Conservation (phyloP, 2,888 invertebrate species). For the Andrena dorsata region DNA sequence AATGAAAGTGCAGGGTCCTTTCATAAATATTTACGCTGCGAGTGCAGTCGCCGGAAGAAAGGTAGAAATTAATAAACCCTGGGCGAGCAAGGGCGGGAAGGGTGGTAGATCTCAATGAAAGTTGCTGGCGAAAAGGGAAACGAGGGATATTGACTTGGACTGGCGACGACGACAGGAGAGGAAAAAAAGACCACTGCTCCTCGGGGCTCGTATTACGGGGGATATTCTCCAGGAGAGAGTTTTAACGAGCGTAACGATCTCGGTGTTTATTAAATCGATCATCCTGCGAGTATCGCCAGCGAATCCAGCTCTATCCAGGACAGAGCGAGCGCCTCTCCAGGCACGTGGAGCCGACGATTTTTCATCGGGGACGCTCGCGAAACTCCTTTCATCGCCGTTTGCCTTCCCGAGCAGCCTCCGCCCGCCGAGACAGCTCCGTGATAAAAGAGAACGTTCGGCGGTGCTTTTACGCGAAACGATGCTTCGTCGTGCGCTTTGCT, state of each 20-base stretch:
- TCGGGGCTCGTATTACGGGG: not conserved
- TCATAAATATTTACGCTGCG: conserved; percentile 4
- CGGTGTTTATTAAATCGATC: conserved; percentile 63
- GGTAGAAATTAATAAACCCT: conserved; percentile 34
- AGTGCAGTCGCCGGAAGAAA: not conserved
- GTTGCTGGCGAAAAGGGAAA: not conserved
- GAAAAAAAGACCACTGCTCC: not conserved
- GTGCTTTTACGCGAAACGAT: conserved; percentile 34
- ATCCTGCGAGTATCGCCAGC: conserved; percentile 32
- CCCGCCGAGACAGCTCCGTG: conserved; percentile 41
- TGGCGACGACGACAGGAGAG: not conserved
- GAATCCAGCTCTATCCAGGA: conserved; percentile 40
- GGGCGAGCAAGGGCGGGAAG: not conserved
- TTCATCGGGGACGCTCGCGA: conserved; percentile 46
- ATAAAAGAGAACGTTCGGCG: conserved; percentile 57
- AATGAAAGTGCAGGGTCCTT: conserved; percentile 1
- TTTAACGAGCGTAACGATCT: conserved; percentile 56
- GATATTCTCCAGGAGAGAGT: conserved; percentile 16
- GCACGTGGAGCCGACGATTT: conserved; percentile 63
- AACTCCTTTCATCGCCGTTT: conserved; percentile 45
- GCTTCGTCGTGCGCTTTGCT: conserved; percentile 18
- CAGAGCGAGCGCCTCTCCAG: conserved; percentile 36
- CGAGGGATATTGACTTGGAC: not conserved
- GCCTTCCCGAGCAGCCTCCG: conserved; percentile 19
- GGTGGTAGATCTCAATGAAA: conserved; percentile 9